Percentiles rank a stretch among this genome's conserved stretches.
Evolutionary conservation across 2,797 vertebrate species (phyloP).

Genomic region (Psittacula derbiana): DNA sequence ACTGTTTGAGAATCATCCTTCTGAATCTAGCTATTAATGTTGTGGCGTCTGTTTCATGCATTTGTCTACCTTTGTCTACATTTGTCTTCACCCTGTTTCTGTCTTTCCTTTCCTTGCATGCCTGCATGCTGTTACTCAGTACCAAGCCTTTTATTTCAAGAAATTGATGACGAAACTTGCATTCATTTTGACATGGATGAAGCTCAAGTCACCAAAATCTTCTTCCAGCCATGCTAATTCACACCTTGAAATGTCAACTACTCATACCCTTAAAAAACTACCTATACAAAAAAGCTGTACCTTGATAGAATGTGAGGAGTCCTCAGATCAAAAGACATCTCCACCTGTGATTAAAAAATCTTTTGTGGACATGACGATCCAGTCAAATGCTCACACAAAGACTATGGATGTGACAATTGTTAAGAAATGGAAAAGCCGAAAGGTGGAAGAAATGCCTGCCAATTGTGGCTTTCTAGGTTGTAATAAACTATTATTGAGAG

Average conservation of each 20-base stretch:
- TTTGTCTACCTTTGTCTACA: constrained; percentile 48
- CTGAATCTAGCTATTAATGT: constrained; percentile 9
- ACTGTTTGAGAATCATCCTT: background rate
- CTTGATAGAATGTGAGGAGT: constrained; percentile 50
- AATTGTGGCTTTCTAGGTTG: constrained; percentile 49
- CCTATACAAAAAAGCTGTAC: constrained; percentile 42
- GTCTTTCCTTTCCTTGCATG: constrained; percentile 61
- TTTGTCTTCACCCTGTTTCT: constrained; percentile 57
- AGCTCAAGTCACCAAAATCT: constrained; percentile 59
- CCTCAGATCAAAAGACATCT: constrained; percentile 33
- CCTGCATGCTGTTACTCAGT: constrained; percentile 63
- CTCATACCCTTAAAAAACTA: constrained; percentile 40
- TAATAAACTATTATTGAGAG: constrained; percentile 24
- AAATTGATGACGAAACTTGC: constrained; percentile 66
- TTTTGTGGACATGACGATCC: constrained; percentile 49
- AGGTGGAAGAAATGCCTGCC: constrained; percentile 36
- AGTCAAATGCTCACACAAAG: constrained; percentile 36
- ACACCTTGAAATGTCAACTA: constrained; percentile 43
- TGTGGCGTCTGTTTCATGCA: background rate
- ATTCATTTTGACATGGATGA: constrained; percentile 70
- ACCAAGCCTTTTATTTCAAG: constrained; percentile 66
- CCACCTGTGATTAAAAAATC: constrained; percentile 50
- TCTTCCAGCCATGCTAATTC: constrained; percentile 36
- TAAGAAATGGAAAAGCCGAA: constrained; percentile 53
- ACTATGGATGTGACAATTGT: constrained; percentile 28